These are phyloP conservation scores for Xenopus petersii DNA, from an alignment of 2,797 vertebrate genomes.

Conservation along the genomic window DNA sequence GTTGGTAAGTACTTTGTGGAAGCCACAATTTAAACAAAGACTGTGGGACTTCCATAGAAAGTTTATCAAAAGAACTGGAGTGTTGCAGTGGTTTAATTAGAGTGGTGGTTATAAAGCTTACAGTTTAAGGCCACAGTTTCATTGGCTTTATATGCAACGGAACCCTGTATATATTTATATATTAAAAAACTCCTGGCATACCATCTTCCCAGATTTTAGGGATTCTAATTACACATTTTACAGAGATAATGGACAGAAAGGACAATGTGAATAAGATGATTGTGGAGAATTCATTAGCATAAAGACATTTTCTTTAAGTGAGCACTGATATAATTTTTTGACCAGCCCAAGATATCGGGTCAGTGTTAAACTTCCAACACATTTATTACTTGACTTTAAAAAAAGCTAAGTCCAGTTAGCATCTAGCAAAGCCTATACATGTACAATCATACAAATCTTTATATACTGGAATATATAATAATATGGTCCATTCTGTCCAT, in stretches of 20 bases:
- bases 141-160: slow-evolving; percentile 60
- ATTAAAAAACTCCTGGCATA: slow-evolving; percentile 51
- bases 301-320: slow-evolving; percentile 36
- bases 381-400: slow-evolving; percentile 52
- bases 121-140: slow-evolving; percentile 72
- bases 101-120: slow-evolving; percentile 66
- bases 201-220: slow-evolving; percentile 53
- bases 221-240: slow-evolving; percentile 58
- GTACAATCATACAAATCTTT: slow-evolving; percentile 59
- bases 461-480: slow-evolving; percentile 56
- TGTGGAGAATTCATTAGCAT: slow-evolving; percentile 26
- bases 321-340: slow-evolving; percentile 49
- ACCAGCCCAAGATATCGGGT: slow-evolving; percentile 35
- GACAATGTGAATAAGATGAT: slow-evolving; percentile 16
- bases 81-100: slow-evolving; percentile 25
- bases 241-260: slow-evolving; percentile 44
- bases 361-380: slow-evolving; percentile 13
- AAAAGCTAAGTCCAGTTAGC: slow-evolving; percentile 50
- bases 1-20: too few species aligned
- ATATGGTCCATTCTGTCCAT: slow-evolving; percentile 64
- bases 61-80: slow-evolving; percentile 17
- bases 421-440: slow-evolving; percentile 56
- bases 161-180: slow-evolving; percentile 46
- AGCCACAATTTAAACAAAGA: too few species aligned
- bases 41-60: not conserved